Conservation (phyloP, 2,797 vertebrate genomes). For the Semaprochilodus insignis region DNA sequence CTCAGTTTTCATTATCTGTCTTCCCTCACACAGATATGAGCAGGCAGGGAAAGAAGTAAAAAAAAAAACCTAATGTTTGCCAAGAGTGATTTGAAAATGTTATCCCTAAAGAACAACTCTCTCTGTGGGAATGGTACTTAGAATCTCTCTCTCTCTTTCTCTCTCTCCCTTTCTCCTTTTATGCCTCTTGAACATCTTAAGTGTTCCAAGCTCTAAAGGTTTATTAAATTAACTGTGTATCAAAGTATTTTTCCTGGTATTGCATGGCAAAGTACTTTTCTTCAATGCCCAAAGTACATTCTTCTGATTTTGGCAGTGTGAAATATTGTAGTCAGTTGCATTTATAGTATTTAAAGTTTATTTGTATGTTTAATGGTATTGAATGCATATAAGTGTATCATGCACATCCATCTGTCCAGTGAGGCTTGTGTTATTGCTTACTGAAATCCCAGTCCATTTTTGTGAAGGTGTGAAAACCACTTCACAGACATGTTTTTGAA, state of each 20-base stretch:
- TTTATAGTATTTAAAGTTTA: no score
- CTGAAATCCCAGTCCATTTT: background rate
- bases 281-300: no score
- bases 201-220: background rate
- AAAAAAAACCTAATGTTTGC: slow-evolving; percentile 73
- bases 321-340: no score
- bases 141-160: background rate
- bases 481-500: no score
- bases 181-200: no score
- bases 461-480: background rate
- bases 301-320: no score
- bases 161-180: background rate
- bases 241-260: background rate
- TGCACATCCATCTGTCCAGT: no score
- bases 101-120: slow-evolving; percentile 77
- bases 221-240: background rate
- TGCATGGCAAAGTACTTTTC: no score
- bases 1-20: slow-evolving; percentile 62
- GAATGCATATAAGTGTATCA: no score
- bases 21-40: slow-evolving; percentile 45
- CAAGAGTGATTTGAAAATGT: slow-evolving; percentile 81
- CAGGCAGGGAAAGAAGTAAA: slow-evolving; percentile 32
- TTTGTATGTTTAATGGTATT: no score
- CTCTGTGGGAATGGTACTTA: slow-evolving; percentile 2
- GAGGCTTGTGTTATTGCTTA: no score